Evolutionary conservation across 2,888 invertebrate species (phyloP).

Genomic region (Electrophaes corylata): DNA sequence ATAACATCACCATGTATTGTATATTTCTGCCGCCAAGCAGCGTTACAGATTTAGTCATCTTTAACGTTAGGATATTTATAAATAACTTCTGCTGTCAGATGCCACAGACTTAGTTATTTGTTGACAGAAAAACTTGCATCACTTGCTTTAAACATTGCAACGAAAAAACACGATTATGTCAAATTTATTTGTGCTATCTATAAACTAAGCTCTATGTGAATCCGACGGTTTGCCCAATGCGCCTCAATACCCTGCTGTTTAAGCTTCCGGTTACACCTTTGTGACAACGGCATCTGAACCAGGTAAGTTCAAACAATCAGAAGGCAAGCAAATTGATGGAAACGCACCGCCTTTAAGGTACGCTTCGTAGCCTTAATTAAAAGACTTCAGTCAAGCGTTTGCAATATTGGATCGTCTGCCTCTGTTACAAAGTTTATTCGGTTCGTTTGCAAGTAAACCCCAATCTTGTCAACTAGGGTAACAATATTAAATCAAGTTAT

Average conservation of each 20-base stretch:
- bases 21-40: no score
- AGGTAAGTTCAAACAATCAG: constrained; percentile 72
- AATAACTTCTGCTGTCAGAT: no score
- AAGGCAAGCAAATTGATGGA: constrained; percentile 73
- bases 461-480: background rate
- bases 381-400: constrained; percentile 78
- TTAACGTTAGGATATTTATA: no score
- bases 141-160: no score
- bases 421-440: constrained; percentile 53
- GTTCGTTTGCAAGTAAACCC: constrained; percentile 1
- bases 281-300: constrained; percentile 41
- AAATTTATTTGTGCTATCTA: no score
- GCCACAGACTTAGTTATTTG: no score
- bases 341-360: constrained; percentile 46
- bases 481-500: background rate
- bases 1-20: no score
- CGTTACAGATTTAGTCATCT: no score
- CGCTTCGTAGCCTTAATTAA: constrained; percentile 64
- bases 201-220: background rate
- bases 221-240: background rate
- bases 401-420: constrained; percentile 72
- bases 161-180: no score
- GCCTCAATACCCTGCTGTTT: constrained; percentile 20
- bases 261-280: constrained; percentile 32
- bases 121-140: no score